Evolutionary conservation across 2,888 invertebrate genomes (phyloP).

Genomic region (Agrochola macilenta): DNA sequence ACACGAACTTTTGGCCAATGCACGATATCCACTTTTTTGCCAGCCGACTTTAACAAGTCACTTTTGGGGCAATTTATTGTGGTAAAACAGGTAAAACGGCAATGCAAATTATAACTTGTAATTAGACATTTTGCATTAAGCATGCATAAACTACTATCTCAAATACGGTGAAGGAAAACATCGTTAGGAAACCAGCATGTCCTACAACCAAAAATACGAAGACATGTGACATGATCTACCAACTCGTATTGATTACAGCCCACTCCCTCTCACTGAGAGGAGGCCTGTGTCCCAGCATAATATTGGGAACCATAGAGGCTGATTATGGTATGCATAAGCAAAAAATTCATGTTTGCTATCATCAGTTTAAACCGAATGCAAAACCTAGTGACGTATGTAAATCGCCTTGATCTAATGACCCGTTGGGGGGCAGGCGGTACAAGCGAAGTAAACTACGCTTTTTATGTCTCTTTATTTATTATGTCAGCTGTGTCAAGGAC

Average conservation of each 20-base stretch:
- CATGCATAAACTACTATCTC: neutral
- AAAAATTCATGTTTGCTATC: neutral
- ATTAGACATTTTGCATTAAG: constrained; percentile 11
- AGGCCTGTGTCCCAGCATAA: too few relatives aligned
- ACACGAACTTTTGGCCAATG: neutral
- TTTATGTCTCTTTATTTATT: constrained; percentile 37
- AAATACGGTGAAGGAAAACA: too few relatives aligned
- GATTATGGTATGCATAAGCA: neutral
- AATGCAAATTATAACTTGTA: neutral
- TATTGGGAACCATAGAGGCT: too few relatives aligned
- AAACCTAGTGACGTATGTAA: constrained; percentile 32
- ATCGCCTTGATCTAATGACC: constrained; percentile 59
- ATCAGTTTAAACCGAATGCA: constrained; percentile 5
- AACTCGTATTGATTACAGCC: too few relatives aligned
- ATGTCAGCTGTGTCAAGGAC: constrained; percentile 54
- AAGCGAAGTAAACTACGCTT: constrained; percentile 15
- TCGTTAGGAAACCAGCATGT: too few relatives aligned
- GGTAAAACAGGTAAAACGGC: neutral
- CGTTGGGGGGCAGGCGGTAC: neutral
- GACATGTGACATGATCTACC: too few relatives aligned
- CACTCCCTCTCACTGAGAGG: too few relatives aligned
- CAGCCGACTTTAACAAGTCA: neutral
- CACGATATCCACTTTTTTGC: neutral
- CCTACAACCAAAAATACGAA: too few relatives aligned
- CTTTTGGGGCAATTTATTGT: too few relatives aligned